Base-by-base conservation (phyloP, 2,797 vertebrate species). In the Phalanger gymnotis region DNA sequence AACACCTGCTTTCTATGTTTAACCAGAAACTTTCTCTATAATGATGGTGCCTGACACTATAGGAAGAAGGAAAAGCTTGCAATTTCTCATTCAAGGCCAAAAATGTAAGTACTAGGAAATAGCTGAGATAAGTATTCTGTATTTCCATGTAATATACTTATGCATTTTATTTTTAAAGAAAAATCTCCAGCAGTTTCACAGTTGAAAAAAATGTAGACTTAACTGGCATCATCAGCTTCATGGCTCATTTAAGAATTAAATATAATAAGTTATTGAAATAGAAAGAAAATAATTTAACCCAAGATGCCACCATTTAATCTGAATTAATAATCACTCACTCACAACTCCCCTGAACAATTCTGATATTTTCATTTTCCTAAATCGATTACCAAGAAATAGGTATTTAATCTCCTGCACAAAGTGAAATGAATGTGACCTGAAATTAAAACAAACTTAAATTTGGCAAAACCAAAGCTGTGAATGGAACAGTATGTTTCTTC, bases 361-460 rank as follows among this genome's bases (percentile, higher is more conserved):
- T 73, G 91, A 89, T 56, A 91, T n/a, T 94, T 52, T 90, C 54
- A 92, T 96, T 87, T 89, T 91, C 90, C 95, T 87, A 97, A 96
- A 61, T 54, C 19, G 31, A 55, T 9, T n/a, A 1, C 54, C 92
- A 92, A 3, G 22, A 92, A 94, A 81, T 54, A 54, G 30, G 58
- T 12, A 96, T 87, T 93, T 40, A 94, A 58, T 52, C 10, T 94
- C 54, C 5, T 94, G 0, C 92, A 6, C n/a, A 95, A 95, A 31
- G 27, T 13, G 0, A 73, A 90, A 94, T 92, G 87, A 31, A 53
- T 53, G 54, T 61, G 51, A 66, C 4, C 94, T 58, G 3, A 34
- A 25, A 95, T 61, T 90, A 92, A 51, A 91, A 61, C 30, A 58
- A 5, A 22, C 16, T 94, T 94, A 91, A 2, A 66, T 92, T 53